phyloP scores from a whole-genome alignment of 2,797 vertebrate genomes.

The Merluccius polli region DNA sequence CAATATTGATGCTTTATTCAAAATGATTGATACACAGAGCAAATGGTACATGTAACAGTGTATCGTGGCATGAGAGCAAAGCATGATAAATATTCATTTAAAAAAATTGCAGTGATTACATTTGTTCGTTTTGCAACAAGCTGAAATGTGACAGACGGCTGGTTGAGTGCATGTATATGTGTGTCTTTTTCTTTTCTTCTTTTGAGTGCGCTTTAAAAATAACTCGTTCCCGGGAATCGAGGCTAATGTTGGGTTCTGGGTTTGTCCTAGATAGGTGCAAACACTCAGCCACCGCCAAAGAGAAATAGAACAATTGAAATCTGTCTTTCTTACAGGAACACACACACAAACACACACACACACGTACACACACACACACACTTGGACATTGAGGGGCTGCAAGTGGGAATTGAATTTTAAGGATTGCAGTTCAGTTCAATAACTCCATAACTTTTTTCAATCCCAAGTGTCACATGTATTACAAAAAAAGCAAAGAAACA shows the following conservation, averaged over 20 bases:
- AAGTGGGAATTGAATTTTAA: not conserved
- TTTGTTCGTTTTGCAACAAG: constrained; percentile 10
- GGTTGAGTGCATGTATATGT: not conserved
- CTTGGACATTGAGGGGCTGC: not conserved
- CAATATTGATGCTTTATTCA: constrained; percentile 31
- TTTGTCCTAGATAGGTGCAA: constrained; percentile 10
- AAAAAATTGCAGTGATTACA: constrained; percentile 21
- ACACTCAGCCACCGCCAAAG: not conserved
- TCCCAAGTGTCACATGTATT: not conserved
- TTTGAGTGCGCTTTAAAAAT: constrained; percentile 17
- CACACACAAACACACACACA: not conserved
- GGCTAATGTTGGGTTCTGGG: constrained; percentile 3
- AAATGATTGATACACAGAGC: constrained; percentile 25
- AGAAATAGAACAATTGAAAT: constrained; percentile 10
- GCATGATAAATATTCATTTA: constrained; percentile 5
- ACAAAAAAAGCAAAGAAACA: not conserved
- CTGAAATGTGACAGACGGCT: constrained; percentile 35
- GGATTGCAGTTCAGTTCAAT: not conserved
- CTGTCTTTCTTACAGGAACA: not conserved
- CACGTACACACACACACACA: constrained; percentile 2
- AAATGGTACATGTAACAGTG: constrained; percentile 11
- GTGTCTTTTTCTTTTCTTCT: not conserved
- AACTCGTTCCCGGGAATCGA: constrained; percentile 12
- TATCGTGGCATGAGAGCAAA: constrained; percentile 21
- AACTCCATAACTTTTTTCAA: not conserved